Evolutionary conservation across 1,140 invertebrate species (phyloP).

Genomic region (Drosophila truncata): DNA sequence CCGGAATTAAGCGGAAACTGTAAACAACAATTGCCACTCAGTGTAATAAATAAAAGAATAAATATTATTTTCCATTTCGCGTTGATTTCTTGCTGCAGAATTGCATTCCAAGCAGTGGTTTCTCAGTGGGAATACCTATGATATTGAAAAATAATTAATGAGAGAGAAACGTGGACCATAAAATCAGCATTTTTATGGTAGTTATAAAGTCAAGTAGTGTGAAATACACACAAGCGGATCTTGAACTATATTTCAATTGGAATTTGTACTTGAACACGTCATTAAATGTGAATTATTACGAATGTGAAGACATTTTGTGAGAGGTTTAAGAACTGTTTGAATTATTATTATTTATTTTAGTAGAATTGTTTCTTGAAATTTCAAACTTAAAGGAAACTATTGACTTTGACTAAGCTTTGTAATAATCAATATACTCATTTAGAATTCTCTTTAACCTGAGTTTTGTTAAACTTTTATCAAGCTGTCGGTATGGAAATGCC

Average conservation of each 20-base stretch:
- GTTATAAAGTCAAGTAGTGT: neutral
- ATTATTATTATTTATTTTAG: too few species aligned
- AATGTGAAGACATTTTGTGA: neutral
- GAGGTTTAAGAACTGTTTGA: too few species aligned
- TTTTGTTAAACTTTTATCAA: slow-evolving; percentile 1
- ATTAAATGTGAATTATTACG: slow-evolving; percentile 1
- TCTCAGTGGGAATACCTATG: neutral
- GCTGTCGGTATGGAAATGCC: neutral
- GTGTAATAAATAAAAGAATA: slow-evolving; percentile 1
- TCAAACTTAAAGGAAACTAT: neutral
- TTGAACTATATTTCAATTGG: neutral
- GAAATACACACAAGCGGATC: slow-evolving; percentile 5
- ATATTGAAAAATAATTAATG: slow-evolving; percentile 13
- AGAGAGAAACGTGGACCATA: slow-evolving; percentile 5
- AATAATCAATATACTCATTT: slow-evolving; percentile 2
- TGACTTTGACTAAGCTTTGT: neutral
- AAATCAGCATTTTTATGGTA: slow-evolving; percentile 17
- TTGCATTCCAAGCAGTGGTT: slow-evolving; percentile 11
- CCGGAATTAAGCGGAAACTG: slow-evolving; percentile 27
- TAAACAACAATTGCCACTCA: slow-evolving; percentile 32
- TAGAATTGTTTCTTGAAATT: neutral
- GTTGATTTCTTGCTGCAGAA: slow-evolving; percentile 1
- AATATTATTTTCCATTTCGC: neutral
- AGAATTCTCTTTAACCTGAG: neutral
- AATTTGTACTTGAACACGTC: slow-evolving; percentile 6